Evolutionary conservation across 2,113 vertebrate genomes (phyloP), one percentile per base, ranked within the genome.

Genomic region (Bufo gargarizans): DNA sequence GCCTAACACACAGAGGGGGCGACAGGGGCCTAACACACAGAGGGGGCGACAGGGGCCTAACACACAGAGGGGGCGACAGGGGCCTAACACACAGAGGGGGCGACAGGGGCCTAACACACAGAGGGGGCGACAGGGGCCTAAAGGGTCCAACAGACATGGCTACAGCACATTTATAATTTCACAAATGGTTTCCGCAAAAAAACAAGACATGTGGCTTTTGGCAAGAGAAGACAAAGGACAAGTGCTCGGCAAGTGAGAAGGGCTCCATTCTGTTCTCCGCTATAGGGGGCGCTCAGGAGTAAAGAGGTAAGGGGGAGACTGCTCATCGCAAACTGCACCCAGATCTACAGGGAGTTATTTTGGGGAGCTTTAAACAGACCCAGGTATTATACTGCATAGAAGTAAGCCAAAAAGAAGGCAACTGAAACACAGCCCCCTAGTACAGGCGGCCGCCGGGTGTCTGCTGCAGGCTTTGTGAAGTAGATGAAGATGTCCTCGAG

Each of bases 391-490:
- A 6, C 16, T 13, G 33, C 12, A 72, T 2, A 45, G 33, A 72
- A 45, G 33, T 14, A 71, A 43, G 61, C 43, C 14, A 74, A 19
- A 74, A 13, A 49, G n/a, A 10, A 74, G 14, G 43, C 13, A 19
- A 16, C 43, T 47, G 45, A 74, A 77, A 53, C 49, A 53, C 76
- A 77, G 76, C 49, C n/a, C 10, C 7, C 22, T n/a, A 45, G 13
- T 19, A 82, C 43, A 63, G 58, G 58, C 14, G 45, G 58, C 16
- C 56, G 61, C 17, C 80, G 67, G 80, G 67, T 67, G 80, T 67
- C 61, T 82, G 79, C 77, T 58, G n/a, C 17, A 33, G 7, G 53
- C 56, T 63, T 49, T 82, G 80, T 49, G 67, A 82, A 82, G 59
- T 67, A 82, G 80, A 82, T 82, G 12, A 50, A 74, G 19, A 82